Base-by-base conservation (phyloP, 1,140 invertebrate genomes). In the Luehdorfia chinensis region DNA sequence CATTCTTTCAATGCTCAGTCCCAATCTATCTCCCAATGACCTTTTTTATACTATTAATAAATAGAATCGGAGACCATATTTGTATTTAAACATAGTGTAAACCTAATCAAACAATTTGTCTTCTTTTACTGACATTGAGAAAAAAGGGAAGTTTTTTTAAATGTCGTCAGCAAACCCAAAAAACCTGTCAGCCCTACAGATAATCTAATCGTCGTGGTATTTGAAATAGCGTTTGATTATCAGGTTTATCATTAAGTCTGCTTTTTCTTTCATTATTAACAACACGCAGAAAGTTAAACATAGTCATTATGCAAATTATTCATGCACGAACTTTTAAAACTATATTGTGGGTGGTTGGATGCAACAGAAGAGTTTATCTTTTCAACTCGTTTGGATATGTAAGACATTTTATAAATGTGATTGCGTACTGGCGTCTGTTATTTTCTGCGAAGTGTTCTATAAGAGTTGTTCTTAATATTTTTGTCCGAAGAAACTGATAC, bases 401-500 rank as follows among this genome's bases (percentile, higher is more conserved):
- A 37, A 13, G n/a, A 15, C 13, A 18, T 8, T n/a, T 33, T 45
- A 27, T 45, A 43, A 37, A 51, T 23, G 18, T 16, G 12, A 37
- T 37, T 37, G 34, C 18, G 18, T 37, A 11, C n/a, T 1, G 9
- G 18, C 15, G 4, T 37, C 15, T 52, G 51, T 34, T 46, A 44
- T 57, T 59, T 57, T 58, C 47, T 56, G 13, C 34, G 55, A 70
- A 66, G 55, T 48, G 54, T 14, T 54, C 43, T 58, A 50, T 49
- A 64, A 59, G 61, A 49, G 56, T 53, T 46, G 55, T 57, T 50
- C 50, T 58, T 30, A 51, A 60, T 71, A 75, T 75, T 70, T 75
- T 65, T 60, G 57, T 57, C 34, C 52, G 23, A 66, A 65, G 64
- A 78, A 83, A 50, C 53, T 66, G 72, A 83, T 83, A 76, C 64